Evolutionary conservation across 1,140 invertebrate genomes (phyloP), one percentile per base, ranked within the genome.

Genomic region (Scylla paramamosain): DNA sequence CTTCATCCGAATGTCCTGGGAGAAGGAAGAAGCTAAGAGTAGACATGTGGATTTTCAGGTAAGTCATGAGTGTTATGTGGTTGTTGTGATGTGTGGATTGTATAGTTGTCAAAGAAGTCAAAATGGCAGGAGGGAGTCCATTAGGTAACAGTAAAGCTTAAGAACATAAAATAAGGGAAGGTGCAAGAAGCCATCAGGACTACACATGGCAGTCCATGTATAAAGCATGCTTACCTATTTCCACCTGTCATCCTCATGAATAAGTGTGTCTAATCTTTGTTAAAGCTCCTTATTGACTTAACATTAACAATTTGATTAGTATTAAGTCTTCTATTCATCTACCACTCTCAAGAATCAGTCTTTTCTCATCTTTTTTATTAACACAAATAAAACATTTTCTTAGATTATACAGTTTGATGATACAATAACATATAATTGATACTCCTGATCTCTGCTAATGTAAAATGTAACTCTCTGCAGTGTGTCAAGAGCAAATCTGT

Each of bases 1-100:
- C 0, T 99, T 99, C 97, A 99, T 99, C 86, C 99, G 99, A 96
- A 99, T 99, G 99, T 99, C 99, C 0, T 99, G 99, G 99, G 99
- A 99, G 97, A 99, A 99, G 96, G 99, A 99, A 96, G 99, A 99
- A 97, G 99, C 99, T 0, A 99, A 99, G 96, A 99, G 99, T 97
- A 98, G 99, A 8, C 99, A 99, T 97, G 99, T 99, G 0, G 99
- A 99, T 97, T 99, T 99, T 97, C 98, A 98, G 97, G 97, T 97
- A 96, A 96, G 94, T 86, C 20, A 45, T 39, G 48, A 12, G 8
- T 52, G 32, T 67, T 59, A 52, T 92, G 25, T 20, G 45, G 39
- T 6, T 29, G 25, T 91, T 67, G 89, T 25, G 28, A 29, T 25
- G n/a, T 91, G 29, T 91, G 28, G 89, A 39, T 39, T 39, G 39